phyloP scores from a whole-genome alignment of 2,888 invertebrate genomes.

The Scaptomyza polygonia region DNA sequence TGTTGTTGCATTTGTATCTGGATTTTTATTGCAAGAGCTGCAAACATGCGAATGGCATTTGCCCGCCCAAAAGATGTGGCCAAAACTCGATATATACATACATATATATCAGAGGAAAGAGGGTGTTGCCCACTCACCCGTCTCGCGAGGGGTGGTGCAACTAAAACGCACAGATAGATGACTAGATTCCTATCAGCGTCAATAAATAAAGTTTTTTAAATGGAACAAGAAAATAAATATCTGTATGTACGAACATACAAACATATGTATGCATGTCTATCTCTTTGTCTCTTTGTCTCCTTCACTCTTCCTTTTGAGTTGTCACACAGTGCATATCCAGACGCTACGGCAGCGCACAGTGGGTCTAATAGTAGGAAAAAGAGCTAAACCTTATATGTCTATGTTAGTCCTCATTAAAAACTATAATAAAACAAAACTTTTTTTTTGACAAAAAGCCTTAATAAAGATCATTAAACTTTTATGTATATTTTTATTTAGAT shows the following conservation, averaged over 20 bases:
- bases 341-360: conserved; percentile 33
- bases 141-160: conserved; percentile 18
- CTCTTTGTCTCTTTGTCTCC: conserved; percentile 7
- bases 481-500: too few relatives aligned
- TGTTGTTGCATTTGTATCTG: conserved; percentile 52
- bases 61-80: conserved; percentile 15
- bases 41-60: conserved; percentile 59
- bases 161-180: conserved; percentile 75
- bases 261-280: not conserved
- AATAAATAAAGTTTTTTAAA: conserved; percentile 79
- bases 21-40: conserved; percentile 67
- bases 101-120: too few relatives aligned
- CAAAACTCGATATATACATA: not conserved
- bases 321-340: conserved; percentile 52
- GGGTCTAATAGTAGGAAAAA: not conserved
- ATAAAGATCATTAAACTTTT: too few relatives aligned
- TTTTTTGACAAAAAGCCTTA: too few relatives aligned
- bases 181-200: conserved; percentile 77
- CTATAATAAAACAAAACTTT: too few relatives aligned
- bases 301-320: conserved; percentile 23
- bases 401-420: too few relatives aligned
- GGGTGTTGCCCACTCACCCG: too few relatives aligned
- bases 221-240: conserved; percentile 78
- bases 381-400: too few relatives aligned
- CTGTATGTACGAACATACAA: conserved; percentile 5